Percentiles rank a stretch among this genome's conserved stretches.
These are phyloP conservation scores for Anniella stebbinsi DNA, from an alignment of 2,797 vertebrate species.

Conservation along the genomic window DNA sequence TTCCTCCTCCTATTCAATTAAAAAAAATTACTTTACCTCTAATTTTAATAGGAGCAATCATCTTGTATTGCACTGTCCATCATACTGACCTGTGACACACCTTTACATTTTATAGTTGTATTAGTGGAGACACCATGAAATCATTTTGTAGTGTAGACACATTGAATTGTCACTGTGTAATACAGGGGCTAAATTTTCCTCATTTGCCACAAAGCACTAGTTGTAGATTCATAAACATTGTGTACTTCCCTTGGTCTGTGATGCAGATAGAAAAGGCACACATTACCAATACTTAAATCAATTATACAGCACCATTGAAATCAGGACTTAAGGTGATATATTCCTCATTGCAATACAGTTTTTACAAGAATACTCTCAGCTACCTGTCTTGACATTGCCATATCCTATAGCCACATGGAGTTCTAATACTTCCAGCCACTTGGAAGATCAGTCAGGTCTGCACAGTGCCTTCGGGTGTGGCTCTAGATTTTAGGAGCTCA, in stretches of 20 bases:
- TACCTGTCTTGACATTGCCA: rapidly evolving
- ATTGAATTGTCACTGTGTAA: neutral
- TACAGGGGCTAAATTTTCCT: constrained; percentile 28
- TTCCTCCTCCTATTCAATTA: constrained; percentile 27
- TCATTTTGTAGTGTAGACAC: neutral
- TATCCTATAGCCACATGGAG: neutral
- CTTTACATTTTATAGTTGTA: neutral
- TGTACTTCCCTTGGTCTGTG: neutral
- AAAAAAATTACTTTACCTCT: constrained; percentile 33
- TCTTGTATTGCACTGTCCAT: neutral
- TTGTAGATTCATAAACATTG: constrained; percentile 23
- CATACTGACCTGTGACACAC: neutral
- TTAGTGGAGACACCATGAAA: rapidly evolving
- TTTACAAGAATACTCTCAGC: constrained; percentile 19
- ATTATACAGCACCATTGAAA: neutral
- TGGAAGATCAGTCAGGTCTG: neutral
- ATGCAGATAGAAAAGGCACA: neutral
- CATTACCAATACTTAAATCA: neutral
- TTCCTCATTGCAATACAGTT: neutral
- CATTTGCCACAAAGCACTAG: rapidly evolving
- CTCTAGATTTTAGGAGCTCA: neutral
- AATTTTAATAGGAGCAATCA: constrained; percentile 3
- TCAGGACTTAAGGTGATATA: neutral
- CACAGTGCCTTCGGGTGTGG: neutral
- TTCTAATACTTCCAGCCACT: neutral